Conservation (phyloP, 2,113 vertebrate species). For the Empidonax alnorum region DNA sequence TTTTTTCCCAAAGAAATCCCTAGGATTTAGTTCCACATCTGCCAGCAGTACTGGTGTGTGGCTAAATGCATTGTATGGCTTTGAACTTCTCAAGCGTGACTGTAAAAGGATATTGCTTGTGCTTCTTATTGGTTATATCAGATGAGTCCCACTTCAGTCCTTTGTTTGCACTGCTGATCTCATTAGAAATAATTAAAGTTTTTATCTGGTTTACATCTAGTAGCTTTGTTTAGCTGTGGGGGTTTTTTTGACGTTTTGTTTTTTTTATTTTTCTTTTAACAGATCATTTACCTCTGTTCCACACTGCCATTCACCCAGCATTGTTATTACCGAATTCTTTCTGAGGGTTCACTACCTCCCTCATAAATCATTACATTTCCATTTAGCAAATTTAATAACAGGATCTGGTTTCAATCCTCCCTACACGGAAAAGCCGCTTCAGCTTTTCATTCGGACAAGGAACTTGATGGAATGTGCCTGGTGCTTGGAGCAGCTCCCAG, state of each 20-base stretch:
- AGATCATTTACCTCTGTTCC: not conserved
- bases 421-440: conserved; percentile 5
- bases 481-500: not conserved
- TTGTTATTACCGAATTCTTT: conserved; percentile 22
- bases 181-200: conserved; percentile 49
- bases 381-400: conserved; percentile 45
- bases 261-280: not conserved
- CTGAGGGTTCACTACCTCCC: conserved; percentile 2
- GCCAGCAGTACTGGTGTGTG: not conserved
- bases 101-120: not conserved
- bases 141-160: not conserved
- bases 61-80: not conserved
- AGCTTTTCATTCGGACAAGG: not conserved
- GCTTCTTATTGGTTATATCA: not conserved
- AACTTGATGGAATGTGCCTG: conserved; percentile 34
- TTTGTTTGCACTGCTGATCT: conserved; percentile 31
- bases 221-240: not conserved
- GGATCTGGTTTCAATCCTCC: conserved; percentile 55
- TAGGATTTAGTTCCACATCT: not conserved
- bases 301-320: accelerated
- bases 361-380: conserved; percentile 21
- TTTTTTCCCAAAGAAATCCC: not conserved
- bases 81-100: not conserved
- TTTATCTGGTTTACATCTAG: conserved; percentile 9
- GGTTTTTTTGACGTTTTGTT: not conserved